Percentiles rank a stretch among this genome's conserved stretches.
Evolutionary conservation across 2,113 vertebrate genomes (phyloP).

Genomic region (Psilopsiagon aymara): DNA sequence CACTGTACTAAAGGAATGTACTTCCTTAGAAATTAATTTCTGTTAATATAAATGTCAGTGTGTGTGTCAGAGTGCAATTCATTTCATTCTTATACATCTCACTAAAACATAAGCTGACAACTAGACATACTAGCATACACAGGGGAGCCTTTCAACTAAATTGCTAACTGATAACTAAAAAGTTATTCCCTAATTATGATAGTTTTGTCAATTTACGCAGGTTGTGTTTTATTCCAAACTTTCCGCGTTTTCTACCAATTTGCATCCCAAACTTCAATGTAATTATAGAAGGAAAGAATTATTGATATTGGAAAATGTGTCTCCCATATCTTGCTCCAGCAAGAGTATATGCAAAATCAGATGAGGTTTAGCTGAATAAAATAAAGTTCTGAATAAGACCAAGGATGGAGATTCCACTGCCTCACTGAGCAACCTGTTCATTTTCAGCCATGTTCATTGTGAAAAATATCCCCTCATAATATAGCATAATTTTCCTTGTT

Average conservation of each 20-base stretch:
- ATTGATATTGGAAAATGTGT: background rate
- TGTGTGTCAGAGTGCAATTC: background rate
- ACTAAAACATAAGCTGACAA: background rate
- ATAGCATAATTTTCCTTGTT: background rate
- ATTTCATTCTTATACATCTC: background rate
- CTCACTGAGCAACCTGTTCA: background rate
- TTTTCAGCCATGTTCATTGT: background rate
- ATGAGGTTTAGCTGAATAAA: background rate
- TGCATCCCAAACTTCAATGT: background rate
- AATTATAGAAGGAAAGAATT: background rate
- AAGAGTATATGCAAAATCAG: background rate
- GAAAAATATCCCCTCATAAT: background rate
- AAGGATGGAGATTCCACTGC: background rate
- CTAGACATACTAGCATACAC: background rate
- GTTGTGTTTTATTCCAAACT: background rate
- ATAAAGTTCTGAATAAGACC: background rate
- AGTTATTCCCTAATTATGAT: background rate
- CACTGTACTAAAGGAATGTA: background rate
- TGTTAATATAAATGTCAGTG: background rate
- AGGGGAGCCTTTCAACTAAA: background rate
- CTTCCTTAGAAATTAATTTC: background rate
- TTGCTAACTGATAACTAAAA: background rate
- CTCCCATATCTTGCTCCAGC: background rate
- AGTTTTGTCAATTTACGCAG: background rate
- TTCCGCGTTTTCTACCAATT: background rate